A percentile compares a stretch with the other conserved stretches of the same genome.
phyloP scores from a whole-genome alignment of 2,113 vertebrate genomes.

The Larimichthys polyactis region DNA sequence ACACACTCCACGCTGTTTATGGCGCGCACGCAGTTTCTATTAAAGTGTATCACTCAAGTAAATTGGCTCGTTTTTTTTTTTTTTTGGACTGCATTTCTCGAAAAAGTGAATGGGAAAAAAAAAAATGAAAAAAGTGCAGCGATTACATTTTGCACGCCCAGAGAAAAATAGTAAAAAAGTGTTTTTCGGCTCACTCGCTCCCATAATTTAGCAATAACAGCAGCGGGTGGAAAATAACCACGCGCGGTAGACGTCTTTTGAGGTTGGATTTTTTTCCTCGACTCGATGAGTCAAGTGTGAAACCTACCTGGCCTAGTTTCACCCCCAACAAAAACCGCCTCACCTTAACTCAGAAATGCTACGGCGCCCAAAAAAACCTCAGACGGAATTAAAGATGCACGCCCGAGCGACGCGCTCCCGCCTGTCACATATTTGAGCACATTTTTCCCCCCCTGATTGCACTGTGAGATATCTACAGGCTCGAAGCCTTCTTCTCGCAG shows the following conservation, averaged over 20 bases:
- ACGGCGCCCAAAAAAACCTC: conserved; percentile 45
- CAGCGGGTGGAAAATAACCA: conserved; percentile 9
- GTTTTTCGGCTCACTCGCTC: conserved; percentile 28
- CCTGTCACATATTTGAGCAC: conserved; percentile 64
- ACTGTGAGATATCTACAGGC: conserved; percentile 63
- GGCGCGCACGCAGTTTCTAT: conserved; percentile 42
- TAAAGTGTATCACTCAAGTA: conserved; percentile 37
- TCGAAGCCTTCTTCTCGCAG: conserved; percentile 55
- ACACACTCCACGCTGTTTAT: conserved; percentile 52
- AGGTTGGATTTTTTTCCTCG: conserved; percentile 7
- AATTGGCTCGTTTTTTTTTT: conserved; percentile 26
- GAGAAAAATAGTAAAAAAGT: conserved; percentile 7
- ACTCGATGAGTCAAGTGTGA: conserved; percentile 57
- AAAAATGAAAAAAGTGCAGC: conserved; percentile 4
- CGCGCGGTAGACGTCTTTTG: not conserved
- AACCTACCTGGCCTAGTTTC: conserved; percentile 60
- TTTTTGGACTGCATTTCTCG: conserved; percentile 13
- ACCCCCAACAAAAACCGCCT: conserved; percentile 46
- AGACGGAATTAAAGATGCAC: conserved; percentile 64
- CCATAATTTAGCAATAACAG: conserved; percentile 32
- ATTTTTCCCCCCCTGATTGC: conserved; percentile 61
- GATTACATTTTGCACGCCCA: conserved; percentile 34
- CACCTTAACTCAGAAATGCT: conserved; percentile 39
- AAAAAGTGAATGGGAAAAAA: not conserved
- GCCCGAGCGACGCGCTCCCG: conserved; percentile 28